Base-by-base conservation (phyloP, 2,113 vertebrate species). In the Rhabdornis inornatus region DNA sequence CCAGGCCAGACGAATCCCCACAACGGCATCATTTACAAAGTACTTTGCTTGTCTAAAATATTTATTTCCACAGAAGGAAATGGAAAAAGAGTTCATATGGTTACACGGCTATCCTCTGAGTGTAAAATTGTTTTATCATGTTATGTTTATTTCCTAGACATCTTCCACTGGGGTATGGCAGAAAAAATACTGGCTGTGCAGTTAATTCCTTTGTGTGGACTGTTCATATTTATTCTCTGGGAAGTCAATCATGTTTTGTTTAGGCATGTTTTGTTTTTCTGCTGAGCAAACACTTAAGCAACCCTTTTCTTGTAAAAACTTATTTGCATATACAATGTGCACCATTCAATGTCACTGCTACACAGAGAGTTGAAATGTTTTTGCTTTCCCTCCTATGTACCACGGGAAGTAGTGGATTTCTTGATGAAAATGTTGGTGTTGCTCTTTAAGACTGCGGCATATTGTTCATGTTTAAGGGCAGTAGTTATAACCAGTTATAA, bases 91-190 rank as follows among this genome's bases (percentile, higher is more conserved):
- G 93, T 97, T 97, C 97, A 90, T 83, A 49, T 53, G 30, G 94
- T 94, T 78, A 40, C 70, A 86, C 7, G 13, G 55, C 76, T 96
- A 71, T 92, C 77, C 93, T 89, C 57, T 42, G 68, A 35, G 93
- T 63, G 17, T 88, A 92, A 94, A 95, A 91, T 56, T 79, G 81
- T 93, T 96, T 89, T 94, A 97, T 96, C 84, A 90, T 84, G 89
- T 95, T 92, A 90, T 94, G 87, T 96, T 95, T 95, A 82, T 94
- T 95, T 97, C 90, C 87, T 94, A 98, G 98, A 95, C 97, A 98
- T 96, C 98, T 98, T 96, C 98, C 98, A 96, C 87, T 98, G 87
- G 98, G 98, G 63, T 98, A 98, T 96, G 98, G 97, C 30, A 96
- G 97, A 83, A 98, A 98, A 97, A 98, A 69, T 97, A 97, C 35